These are phyloP conservation scores for Tinamus major DNA, from an alignment of 2,797 vertebrate species.

Conservation along the genomic window DNA sequence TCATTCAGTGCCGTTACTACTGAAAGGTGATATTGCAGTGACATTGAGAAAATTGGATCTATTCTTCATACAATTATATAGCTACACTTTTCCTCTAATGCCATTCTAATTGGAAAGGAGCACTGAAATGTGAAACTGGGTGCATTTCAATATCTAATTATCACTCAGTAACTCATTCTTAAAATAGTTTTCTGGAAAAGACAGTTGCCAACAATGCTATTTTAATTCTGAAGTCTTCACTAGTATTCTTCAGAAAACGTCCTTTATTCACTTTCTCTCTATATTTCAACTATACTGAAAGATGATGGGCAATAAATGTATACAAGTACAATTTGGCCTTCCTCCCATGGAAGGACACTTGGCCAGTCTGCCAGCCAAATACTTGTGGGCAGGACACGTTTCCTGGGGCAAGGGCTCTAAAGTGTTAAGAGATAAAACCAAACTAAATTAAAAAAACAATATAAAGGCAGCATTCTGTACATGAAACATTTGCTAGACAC, in stretches of 20 bases:
- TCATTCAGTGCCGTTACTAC: constrained; percentile 80
- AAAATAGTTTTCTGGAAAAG: constrained; percentile 77
- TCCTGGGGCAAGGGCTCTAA: background rate
- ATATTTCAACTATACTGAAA: constrained; percentile 20
- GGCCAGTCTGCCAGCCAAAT: background rate
- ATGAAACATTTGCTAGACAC: constrained; percentile 10
- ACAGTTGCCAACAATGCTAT: constrained; percentile 70
- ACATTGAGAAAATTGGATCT: constrained; percentile 87
- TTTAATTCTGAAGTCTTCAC: constrained; percentile 62
- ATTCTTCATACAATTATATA: constrained; percentile 85
- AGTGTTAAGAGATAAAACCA: constrained; percentile 34
- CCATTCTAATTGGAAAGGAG: constrained; percentile 84
- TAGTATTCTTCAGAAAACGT: background rate
- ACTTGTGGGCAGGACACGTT: background rate
- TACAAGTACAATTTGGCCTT: background rate
- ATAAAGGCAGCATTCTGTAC: constrained; percentile 17
- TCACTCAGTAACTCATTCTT: constrained; percentile 76
- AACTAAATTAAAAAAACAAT: constrained; percentile 33
- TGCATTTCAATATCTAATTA: constrained; percentile 81
- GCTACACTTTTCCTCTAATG: constrained; percentile 81
- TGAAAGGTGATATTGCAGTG: constrained; percentile 85
- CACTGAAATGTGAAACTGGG: constrained; percentile 83
- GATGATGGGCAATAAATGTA: background rate
- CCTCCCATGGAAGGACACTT: background rate
- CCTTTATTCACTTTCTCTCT: constrained; percentile 32